Evolutionary conservation across 64 coral and sea anemone species (phyloP), one percentile per base, ranked within the genome.

Genomic region (Stylophora pistillata): DNA sequence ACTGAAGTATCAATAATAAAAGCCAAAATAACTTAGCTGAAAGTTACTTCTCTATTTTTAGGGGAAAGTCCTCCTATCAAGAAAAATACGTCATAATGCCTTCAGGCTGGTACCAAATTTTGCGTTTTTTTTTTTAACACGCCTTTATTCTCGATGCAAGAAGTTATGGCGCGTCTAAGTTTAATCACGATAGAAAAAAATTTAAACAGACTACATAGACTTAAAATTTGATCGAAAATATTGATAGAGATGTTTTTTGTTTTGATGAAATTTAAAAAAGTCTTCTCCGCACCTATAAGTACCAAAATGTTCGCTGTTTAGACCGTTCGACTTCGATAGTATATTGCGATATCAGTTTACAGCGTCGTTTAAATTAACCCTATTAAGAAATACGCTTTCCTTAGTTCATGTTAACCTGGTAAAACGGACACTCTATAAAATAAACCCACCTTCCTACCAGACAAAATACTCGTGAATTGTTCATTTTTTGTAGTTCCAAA

Each of bases 361-460:
- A 26, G 64, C 23, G 26, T 26, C 10, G 25, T 26, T 6, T 10
- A 9, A 12, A n/a, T n/a, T 17, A 64, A n/a, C 3, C 3, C 37
- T 7, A 47, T 47, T 47, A 47, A 47, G 37, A 47, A 47, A 47
- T 47, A 7, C 17, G 17, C 17, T 2, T 15, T 60, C 13, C 13
- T 4, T 60, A 18, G 13, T 68, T 68, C 12, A 10, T 26, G 23
- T 2, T 10, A 11, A 12, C 23, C 21, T 10, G 10, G 25, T n/a
- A 25, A 11, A 68, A 25, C 26, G 11, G 53, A 78, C 27, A 11
- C 12, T 27, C 9, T 5, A 13, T 26, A 25, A 78, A 78, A 61
- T 10, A 7, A 17, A 54, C 80, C 23, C 27, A 84, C 80, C 78
- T 82, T 82, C 80, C 80, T 69, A 84, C 80, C 32, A 84, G 12